Conservation (phyloP, 1,140 invertebrate species). For the Musca domestica region DNA sequence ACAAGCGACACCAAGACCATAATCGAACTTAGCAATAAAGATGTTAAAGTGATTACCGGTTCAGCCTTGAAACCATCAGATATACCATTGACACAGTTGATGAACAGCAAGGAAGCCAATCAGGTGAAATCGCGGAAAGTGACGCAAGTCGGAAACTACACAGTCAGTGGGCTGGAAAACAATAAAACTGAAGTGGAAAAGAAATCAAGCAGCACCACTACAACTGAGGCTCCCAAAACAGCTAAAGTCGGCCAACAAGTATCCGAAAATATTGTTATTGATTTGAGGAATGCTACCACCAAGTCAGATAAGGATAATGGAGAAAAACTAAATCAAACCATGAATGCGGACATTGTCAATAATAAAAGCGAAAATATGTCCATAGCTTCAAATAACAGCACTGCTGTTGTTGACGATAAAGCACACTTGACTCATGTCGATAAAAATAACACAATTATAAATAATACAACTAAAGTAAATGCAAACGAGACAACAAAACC, state of each 20-base stretch:
- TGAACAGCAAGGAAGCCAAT: neutral
- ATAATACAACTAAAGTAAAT: neutral
- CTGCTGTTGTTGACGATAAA: no score
- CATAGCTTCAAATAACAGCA: no score
- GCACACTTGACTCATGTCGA: no score
- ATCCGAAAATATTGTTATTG: no score
- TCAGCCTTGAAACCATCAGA: neutral
- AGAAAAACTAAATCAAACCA: no score
- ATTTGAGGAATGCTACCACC: neutral
- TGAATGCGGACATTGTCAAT: no score
- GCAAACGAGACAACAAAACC: neutral
- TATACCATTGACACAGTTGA: neutral
- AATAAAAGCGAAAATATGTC: no score
- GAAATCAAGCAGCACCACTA: neutral
- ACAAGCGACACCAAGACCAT: neutral
- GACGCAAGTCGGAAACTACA: neutral
- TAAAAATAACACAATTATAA: no score
- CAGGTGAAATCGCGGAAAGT: neutral
- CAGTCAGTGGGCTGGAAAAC: neutral
- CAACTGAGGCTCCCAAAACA: neutral
- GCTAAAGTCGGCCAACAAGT: neutral
- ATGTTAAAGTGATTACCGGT: neutral
- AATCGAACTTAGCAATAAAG: slow-evolving; percentile 7
- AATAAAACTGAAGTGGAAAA: neutral
- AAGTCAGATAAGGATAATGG: no score